Conservation (phyloP, 2,888 invertebrate species). For the Herminia tarsipennalis region DNA sequence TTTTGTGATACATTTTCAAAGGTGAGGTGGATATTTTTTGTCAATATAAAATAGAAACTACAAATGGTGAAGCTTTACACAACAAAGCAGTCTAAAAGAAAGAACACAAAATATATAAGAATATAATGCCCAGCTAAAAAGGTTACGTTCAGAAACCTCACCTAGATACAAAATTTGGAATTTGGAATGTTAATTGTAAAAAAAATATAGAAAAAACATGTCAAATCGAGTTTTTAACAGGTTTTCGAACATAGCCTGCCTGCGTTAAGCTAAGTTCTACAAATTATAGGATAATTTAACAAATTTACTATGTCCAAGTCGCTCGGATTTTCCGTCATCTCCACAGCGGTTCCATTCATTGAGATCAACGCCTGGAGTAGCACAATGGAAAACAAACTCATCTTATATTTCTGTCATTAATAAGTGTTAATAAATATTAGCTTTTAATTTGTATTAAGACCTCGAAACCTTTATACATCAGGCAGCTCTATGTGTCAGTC, state of each 20-base stretch:
- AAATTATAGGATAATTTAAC: constrained; percentile 60
- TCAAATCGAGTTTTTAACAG: constrained; percentile 47
- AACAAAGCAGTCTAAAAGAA: constrained; percentile 36
- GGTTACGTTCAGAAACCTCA: constrained; percentile 84
- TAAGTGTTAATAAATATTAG: background rate
- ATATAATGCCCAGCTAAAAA: constrained; percentile 44
- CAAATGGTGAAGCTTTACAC: constrained; percentile 33
- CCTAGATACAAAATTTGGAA: constrained; percentile 55
- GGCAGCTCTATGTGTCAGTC: constrained; percentile 38
- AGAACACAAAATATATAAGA: constrained; percentile 33
- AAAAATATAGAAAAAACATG: constrained; percentile 15
- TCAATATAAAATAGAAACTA: constrained; percentile 39
- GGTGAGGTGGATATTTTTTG: constrained; percentile 11
- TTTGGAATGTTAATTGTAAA: constrained; percentile 34
- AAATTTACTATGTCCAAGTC: constrained; percentile 76
- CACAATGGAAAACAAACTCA: constrained; percentile 70
- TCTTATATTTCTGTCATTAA: constrained; percentile 38
- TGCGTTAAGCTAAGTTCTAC: constrained; percentile 72
- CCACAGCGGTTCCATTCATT: constrained; percentile 80
- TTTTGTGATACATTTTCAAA: background rate
- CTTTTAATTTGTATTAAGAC: background rate
- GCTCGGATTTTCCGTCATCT: constrained; percentile 71
- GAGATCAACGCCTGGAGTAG: constrained; percentile 78
- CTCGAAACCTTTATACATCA: constrained; percentile 20
- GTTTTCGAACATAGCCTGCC: constrained; percentile 85